phyloP scores from a whole-genome alignment of 2,888 invertebrate species.

The Taphrorychus bicolor region DNA sequence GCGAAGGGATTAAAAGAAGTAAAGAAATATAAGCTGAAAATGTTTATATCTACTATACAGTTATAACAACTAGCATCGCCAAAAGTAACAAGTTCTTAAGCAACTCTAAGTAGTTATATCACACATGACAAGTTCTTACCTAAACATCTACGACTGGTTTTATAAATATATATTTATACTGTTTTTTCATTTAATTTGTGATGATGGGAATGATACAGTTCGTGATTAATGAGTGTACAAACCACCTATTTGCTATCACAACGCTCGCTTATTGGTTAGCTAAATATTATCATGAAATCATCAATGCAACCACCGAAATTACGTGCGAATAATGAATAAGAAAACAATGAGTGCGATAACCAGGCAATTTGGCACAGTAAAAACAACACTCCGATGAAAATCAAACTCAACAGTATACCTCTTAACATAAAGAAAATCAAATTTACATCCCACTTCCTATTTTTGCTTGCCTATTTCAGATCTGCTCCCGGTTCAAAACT shows the following conservation, averaged over 20 bases:
- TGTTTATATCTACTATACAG: conserved; percentile 18
- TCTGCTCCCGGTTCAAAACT: background rate
- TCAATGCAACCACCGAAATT: background rate
- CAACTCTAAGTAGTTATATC: conserved; percentile 21
- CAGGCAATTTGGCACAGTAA: background rate
- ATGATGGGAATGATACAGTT: conserved; percentile 5
- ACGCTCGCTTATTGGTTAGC: background rate
- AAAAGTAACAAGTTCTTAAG: conserved; percentile 20
- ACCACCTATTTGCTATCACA: background rate
- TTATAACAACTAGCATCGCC: conserved; percentile 20
- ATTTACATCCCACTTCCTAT: background rate
- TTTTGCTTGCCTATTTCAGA: background rate
- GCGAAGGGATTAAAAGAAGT: conserved; percentile 6
- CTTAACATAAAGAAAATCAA: background rate
- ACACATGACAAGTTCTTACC: conserved; percentile 11
- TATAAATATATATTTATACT: conserved; percentile 13
- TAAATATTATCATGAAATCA: background rate
- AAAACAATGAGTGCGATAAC: background rate
- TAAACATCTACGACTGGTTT: conserved; percentile 15
- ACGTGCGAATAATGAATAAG: background rate
- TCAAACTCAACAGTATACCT: background rate
- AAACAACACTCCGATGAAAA: background rate
- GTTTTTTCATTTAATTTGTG: conserved; percentile 11
- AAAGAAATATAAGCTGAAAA: background rate
- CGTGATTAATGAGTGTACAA: background rate